Percentiles rank a stretch among this genome's conserved stretches.
phyloP scores from a whole-genome alignment of 2,113 vertebrate species.

The Oncorhynchus masou region DNA sequence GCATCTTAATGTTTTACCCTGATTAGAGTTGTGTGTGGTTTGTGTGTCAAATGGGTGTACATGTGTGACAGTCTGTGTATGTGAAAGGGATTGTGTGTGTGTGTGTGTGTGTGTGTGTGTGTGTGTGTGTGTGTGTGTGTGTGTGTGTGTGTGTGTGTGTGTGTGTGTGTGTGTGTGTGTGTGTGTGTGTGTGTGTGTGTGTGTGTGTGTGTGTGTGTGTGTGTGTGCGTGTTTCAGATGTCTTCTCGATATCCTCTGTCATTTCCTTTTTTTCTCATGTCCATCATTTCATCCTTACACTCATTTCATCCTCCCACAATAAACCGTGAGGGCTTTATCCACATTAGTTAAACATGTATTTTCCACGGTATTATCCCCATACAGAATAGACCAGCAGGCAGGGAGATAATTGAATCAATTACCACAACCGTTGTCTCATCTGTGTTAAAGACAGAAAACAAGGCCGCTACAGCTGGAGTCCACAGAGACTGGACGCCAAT shows the following conservation, averaged over 20 bases:
- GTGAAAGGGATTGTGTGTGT: background rate
- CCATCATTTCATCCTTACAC: background rate
- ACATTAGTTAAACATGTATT: conserved; percentile 47
- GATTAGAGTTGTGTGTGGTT: background rate
- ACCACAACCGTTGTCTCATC: conserved; percentile 22
- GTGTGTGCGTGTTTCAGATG: conserved; percentile 69
- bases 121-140: conserved; percentile 3
- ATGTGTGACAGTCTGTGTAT: background rate
- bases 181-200: background rate
- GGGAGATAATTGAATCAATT: conserved; percentile 62
- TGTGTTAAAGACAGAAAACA: conserved; percentile 38
- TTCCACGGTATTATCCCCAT: conserved; percentile 50
- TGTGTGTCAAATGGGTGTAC: background rate
- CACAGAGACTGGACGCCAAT: conserved; percentile 40
- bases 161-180: background rate
- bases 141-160: background rate
- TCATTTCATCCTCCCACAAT: background rate
- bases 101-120: conserved; percentile 4
- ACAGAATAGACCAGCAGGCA: conserved; percentile 13
- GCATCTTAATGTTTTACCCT: conserved; percentile 17
- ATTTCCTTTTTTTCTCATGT: background rate
- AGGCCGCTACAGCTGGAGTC: conserved; percentile 15
- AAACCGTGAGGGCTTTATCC: conserved; percentile 18
- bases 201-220: background rate
- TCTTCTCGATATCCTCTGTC: background rate